phyloP scores from a whole-genome alignment of 2,113 vertebrate genomes.

The Orcinus orca region DNA sequence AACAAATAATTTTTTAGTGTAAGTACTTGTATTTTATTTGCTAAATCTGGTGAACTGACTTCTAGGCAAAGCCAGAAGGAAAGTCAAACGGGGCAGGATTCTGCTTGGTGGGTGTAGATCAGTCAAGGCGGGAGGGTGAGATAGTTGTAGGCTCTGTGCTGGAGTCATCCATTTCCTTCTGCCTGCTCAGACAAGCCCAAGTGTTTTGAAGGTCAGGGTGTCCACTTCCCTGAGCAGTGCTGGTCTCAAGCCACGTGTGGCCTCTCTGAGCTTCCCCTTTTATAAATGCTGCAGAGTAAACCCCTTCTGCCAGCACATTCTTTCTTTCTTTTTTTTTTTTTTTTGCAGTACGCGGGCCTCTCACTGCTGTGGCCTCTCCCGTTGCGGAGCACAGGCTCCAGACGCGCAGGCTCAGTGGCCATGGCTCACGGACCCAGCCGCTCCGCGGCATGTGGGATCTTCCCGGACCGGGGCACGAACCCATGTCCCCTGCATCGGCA shows the following conservation, averaged over 20 bases:
- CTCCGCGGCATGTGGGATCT: too few species aligned
- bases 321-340: neutral
- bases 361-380: too few species aligned
- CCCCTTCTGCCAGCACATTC: neutral
- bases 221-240: neutral
- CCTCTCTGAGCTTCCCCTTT: neutral
- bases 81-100: neutral
- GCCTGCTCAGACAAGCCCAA: neutral
- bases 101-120: neutral
- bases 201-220: neutral
- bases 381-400: too few species aligned
- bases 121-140: neutral
- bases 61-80: neutral
- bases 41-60: neutral
- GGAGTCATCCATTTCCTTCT: neutral
- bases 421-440: too few species aligned
- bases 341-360: too few species aligned
- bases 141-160: neutral
- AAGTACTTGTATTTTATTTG: conserved; percentile 5
- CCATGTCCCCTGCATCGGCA: too few species aligned
- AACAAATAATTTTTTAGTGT: neutral
- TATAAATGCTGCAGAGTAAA: neutral
- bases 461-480: too few species aligned
- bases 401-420: too few species aligned
- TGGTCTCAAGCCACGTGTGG: neutral